Evolutionary conservation across 37 sponge, comb jelly and placozoan species (phyloP).

Genomic region (Dysidea cf. avara): DNA sequence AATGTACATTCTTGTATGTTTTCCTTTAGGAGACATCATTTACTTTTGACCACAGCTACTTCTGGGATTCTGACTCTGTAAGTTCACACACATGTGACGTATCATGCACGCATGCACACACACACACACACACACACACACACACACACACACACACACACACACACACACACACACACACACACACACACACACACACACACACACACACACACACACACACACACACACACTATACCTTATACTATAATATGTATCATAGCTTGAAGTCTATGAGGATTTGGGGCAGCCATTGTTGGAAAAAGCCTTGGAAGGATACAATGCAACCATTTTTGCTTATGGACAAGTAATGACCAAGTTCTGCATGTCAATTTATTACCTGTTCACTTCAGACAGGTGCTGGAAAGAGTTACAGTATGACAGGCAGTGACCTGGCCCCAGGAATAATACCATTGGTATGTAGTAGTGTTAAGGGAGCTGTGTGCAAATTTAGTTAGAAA

Average conservation of each 20-base stretch:
- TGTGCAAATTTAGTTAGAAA: background rate
- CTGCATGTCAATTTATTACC: too few relatives aligned
- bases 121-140: constrained; percentile 30
- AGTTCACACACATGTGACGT: too few relatives aligned
- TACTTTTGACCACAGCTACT: constrained; percentile 78
- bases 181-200: too few relatives aligned
- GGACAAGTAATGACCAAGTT: constrained; percentile 34
- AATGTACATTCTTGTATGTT: too few relatives aligned
- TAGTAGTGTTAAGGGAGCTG: background rate
- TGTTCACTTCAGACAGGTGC: constrained; percentile 45
- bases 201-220: too few relatives aligned
- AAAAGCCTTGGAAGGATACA: constrained; percentile 83
- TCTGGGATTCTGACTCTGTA: constrained; percentile 59
- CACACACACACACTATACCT: too few relatives aligned
- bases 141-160: too few relatives aligned
- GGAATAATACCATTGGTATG: background rate
- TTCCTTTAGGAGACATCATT: constrained; percentile 30
- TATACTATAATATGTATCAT: too few relatives aligned
- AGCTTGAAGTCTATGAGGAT: constrained; percentile 61
- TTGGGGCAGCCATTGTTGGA: constrained; percentile 73
- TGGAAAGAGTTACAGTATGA: constrained; percentile 80
- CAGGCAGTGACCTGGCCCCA: constrained; percentile 52
- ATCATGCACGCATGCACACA: constrained; percentile 27
- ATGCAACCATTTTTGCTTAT: constrained; percentile 81
- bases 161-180: too few relatives aligned